These are phyloP conservation scores for Montipora sp. DNA, from an alignment of 64 coral and sea anemone species.

Conservation along the genomic window DNA sequence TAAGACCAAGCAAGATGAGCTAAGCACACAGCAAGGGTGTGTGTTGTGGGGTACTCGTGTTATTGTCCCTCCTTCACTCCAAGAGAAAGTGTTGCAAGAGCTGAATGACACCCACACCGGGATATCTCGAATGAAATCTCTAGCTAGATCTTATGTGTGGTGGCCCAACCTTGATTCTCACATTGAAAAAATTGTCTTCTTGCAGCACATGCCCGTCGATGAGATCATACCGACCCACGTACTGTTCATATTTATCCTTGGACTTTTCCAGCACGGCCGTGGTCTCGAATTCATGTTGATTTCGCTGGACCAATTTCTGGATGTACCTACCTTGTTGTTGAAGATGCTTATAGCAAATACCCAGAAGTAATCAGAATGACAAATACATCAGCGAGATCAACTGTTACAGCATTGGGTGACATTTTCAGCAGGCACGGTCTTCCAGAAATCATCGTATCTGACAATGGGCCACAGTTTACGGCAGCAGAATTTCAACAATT, in stretches of 20 bases:
- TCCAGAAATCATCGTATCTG: constrained; percentile 31
- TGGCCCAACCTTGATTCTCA: constrained; percentile 64
- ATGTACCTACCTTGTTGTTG: constrained; percentile 4
- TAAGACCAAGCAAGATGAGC: constrained; percentile 54
- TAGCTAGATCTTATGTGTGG: constrained; percentile 63
- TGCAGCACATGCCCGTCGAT: not conserved
- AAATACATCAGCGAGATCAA: not conserved
- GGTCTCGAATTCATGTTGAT: not conserved
- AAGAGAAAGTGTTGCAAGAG: constrained; percentile 53
- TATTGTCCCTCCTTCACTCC: constrained; percentile 55
- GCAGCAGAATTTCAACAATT: constrained; percentile 60
- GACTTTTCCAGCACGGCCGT: no score
- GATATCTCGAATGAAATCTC: constrained; percentile 63
- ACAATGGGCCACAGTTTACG: constrained; percentile 4
- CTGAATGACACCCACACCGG: constrained; percentile 46
- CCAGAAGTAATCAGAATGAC: no score
- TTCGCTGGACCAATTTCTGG: constrained; percentile 36
- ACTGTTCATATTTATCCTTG: no score
- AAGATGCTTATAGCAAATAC: constrained; percentile 24
- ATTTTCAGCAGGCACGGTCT: constrained; percentile 11
- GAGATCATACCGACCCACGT: not conserved
- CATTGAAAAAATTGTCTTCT: constrained; percentile 13
- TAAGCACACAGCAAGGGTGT: constrained; percentile 55
- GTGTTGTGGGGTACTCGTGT: constrained; percentile 37
- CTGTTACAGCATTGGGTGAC: constrained; percentile 43